Conservation (phyloP, 2,113 vertebrate genomes). For the Pholis gunnellus region DNA sequence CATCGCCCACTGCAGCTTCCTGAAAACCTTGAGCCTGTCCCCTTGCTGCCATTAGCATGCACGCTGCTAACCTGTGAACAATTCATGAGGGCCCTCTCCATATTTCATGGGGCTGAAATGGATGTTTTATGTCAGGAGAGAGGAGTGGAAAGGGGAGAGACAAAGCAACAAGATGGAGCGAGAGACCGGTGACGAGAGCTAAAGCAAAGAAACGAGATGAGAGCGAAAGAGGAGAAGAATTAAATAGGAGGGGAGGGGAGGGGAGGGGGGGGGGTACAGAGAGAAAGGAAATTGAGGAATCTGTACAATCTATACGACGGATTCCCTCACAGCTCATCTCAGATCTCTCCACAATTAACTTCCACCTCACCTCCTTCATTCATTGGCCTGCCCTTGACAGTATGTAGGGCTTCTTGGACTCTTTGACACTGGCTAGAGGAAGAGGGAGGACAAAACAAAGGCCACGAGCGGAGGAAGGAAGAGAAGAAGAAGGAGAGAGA, state of each 20-base stretch:
- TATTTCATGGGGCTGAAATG: constrained; percentile 82
- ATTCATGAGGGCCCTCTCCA: constrained; percentile 81
- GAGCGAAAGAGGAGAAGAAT: constrained; percentile 11
- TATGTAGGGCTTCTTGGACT: constrained; percentile 43
- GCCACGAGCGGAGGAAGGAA: constrained; percentile 15
- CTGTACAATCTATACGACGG: constrained; percentile 50
- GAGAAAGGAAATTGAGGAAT: constrained; percentile 14
- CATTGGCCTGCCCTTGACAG: constrained; percentile 21
- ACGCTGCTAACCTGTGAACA: constrained; percentile 77
- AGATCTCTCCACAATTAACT: constrained; percentile 67
- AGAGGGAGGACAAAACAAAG: constrained; percentile 38
- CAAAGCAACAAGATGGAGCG: constrained; percentile 44
- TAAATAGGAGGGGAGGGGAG: neutral
- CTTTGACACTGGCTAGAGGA: constrained; percentile 15
- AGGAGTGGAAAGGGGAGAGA: constrained; percentile 47
- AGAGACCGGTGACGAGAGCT: constrained; percentile 34
- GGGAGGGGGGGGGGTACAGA: neutral
- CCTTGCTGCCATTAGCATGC: constrained; percentile 55
- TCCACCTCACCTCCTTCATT: constrained; percentile 63
- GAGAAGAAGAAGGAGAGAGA: constrained; percentile 39
- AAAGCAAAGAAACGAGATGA: constrained; percentile 27
- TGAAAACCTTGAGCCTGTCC: constrained; percentile 50
- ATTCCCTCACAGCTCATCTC: constrained; percentile 61
- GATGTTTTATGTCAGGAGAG: constrained; percentile 78
- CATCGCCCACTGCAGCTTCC: constrained; percentile 23